These are phyloP conservation scores for Sarcophaga peregrina DNA, from an alignment of 1,140 invertebrate species.

Conservation along the genomic window DNA sequence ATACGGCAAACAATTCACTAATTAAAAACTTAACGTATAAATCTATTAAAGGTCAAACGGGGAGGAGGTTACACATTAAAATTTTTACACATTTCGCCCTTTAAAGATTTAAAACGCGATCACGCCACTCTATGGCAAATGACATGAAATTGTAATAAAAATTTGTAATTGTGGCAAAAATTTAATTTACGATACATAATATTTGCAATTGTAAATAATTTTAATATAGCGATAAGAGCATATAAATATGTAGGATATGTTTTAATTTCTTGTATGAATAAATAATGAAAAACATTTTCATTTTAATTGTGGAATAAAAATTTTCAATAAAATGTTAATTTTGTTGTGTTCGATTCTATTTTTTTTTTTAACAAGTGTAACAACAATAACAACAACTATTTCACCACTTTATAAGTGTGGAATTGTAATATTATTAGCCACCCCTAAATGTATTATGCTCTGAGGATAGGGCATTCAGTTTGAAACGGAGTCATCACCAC, in stretches of 20 bases:
- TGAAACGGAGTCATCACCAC: neutral
- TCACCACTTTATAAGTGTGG: neutral
- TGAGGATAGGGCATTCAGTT: neutral
- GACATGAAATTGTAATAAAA: neutral
- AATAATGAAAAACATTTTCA: neutral
- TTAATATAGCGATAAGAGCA: neutral
- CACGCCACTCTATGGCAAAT: neutral
- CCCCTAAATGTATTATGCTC: neutral
- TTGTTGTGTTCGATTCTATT: neutral
- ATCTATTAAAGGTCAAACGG: neutral
- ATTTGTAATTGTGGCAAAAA: slow-evolving; percentile 27
- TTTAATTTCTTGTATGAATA: neutral
- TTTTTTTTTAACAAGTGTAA: slow-evolving; percentile 3
- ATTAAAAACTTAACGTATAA: slow-evolving; percentile 11
- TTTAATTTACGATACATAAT: slow-evolving; percentile 39
- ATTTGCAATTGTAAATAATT: slow-evolving; percentile 39
- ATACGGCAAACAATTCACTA: neutral
- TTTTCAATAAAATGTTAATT: slow-evolving; percentile 41
- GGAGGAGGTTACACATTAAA: neutral
- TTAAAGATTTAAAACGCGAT: neutral
- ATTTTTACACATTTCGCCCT: neutral
- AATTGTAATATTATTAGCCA: slow-evolving; percentile 14
- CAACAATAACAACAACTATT: neutral
- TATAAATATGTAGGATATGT: neutral
- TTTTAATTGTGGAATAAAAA: neutral